These are phyloP conservation scores for Oreortyx pictus DNA, from an alignment of 2,797 vertebrate species.

Conservation along the genomic window DNA sequence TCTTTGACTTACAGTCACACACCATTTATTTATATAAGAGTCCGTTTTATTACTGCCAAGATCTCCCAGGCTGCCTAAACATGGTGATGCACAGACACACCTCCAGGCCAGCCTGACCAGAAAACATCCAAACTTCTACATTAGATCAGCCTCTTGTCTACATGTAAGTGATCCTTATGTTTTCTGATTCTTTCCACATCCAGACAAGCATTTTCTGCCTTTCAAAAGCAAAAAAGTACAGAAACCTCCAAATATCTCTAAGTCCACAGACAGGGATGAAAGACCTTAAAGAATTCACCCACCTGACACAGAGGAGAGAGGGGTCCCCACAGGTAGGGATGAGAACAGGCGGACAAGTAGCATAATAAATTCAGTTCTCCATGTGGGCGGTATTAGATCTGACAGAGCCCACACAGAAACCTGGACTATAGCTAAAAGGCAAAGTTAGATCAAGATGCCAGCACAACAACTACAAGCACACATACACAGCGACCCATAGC, in stretches of 20 bases:
- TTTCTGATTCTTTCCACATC: slow-evolving; percentile 7
- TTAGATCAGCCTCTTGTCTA: background rate
- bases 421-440: slow-evolving; percentile 58
- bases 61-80: background rate
- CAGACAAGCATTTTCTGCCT: background rate
- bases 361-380: slow-evolving; percentile 60
- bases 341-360: slow-evolving; percentile 32
- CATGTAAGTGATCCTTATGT: background rate
- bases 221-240: background rate
- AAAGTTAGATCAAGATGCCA: slow-evolving; percentile 45
- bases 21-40: background rate
- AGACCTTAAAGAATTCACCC: slow-evolving; percentile 39
- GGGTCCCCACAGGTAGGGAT: slow-evolving; percentile 44
- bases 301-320: slow-evolving; percentile 36
- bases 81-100: slow-evolving; percentile 3
- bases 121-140: background rate
- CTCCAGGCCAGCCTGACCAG: background rate
- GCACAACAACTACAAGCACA: background rate
- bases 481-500: background rate
- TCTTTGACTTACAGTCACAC: background rate
- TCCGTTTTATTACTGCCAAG: background rate
- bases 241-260: background rate
- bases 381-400: slow-evolving; percentile 55
- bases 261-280: slow-evolving; percentile 14
- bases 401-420: slow-evolving; percentile 50